Conservation (phyloP, 2,797 vertebrate species). For the Enteromius argenteus region DNA sequence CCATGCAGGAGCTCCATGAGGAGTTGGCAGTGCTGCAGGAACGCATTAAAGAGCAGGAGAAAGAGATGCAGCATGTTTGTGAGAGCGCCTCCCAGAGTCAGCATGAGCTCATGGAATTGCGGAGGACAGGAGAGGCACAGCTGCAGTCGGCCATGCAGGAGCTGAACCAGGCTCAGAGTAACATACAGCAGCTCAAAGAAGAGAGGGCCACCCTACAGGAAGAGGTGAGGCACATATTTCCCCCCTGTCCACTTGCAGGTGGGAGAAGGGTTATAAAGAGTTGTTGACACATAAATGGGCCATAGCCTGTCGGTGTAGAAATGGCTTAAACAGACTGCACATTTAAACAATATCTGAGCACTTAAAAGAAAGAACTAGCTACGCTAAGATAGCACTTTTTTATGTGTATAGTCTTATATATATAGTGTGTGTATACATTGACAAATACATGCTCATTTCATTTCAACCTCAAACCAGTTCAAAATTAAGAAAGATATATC, state of each 20-base stretch:
- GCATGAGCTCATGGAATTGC: constrained; percentile 74
- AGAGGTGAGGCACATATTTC: constrained; percentile 76
- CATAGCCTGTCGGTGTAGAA: not conserved
- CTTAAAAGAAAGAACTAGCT: not conserved
- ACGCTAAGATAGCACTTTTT: not conserved
- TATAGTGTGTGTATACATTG: not conserved
- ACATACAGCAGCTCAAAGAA: constrained; percentile 76
- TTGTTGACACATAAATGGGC: not conserved
- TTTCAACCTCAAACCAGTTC: too few species aligned
- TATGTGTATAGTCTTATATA: too few species aligned
- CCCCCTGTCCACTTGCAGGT: not conserved
- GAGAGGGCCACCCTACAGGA: constrained; percentile 77
- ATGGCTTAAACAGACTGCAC: not conserved
- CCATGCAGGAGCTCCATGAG: constrained; percentile 73
- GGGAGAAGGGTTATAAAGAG: too few species aligned
- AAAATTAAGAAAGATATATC: too few species aligned
- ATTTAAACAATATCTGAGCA: not conserved
- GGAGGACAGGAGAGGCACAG: constrained; percentile 62
- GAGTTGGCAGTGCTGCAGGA: constrained; percentile 74
- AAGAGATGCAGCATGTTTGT: constrained; percentile 74
- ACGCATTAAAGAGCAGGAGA: constrained; percentile 72
- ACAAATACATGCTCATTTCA: not conserved
- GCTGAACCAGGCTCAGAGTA: constrained; percentile 76
- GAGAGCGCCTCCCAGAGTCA: constrained; percentile 71
- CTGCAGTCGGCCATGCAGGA: constrained; percentile 73